Evolutionary conservation across 2,797 vertebrate species (phyloP).

Genomic region (Muscicapa striata): DNA sequence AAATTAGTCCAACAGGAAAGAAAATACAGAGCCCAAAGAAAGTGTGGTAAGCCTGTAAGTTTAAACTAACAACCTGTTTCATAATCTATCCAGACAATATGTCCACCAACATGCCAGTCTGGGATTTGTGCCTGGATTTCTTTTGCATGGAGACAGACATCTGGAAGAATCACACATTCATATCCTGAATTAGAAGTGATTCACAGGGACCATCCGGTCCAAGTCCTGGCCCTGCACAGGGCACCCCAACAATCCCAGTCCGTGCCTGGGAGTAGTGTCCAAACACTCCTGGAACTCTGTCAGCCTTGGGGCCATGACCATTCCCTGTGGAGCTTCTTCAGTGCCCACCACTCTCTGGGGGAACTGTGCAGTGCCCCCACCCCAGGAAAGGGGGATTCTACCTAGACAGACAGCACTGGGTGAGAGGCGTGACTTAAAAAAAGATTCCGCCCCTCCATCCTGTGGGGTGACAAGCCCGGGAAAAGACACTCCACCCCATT

Average conservation of each 20-base stretch:
- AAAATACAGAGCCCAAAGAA: not conserved
- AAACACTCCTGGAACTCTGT: not conserved
- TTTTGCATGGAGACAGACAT: not conserved
- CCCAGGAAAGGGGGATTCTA: too few species aligned
- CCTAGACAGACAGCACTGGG: too few species aligned
- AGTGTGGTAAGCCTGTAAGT: not conserved
- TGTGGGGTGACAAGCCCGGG: too few species aligned
- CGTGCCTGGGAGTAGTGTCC: not conserved
- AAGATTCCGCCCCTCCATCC: too few species aligned
- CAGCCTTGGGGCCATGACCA: fast-evolving
- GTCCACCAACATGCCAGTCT: not conserved
- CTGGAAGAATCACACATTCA: not conserved
- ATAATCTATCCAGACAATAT: not conserved
- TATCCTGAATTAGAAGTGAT: not conserved
- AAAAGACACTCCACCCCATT: too few species aligned
- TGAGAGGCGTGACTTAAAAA: too few species aligned
- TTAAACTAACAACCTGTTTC: not conserved
- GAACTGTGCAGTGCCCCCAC: not conserved
- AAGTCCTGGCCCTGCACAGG: not conserved
- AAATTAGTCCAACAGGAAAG: not conserved
- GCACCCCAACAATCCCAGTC: not conserved
- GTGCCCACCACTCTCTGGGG: not conserved
- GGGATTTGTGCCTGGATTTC: not conserved
- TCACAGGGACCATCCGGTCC: not conserved
- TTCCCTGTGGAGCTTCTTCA: not conserved